Conservation (phyloP, 2,797 vertebrate species). For the Ctenopoma kingsleyae region DNA sequence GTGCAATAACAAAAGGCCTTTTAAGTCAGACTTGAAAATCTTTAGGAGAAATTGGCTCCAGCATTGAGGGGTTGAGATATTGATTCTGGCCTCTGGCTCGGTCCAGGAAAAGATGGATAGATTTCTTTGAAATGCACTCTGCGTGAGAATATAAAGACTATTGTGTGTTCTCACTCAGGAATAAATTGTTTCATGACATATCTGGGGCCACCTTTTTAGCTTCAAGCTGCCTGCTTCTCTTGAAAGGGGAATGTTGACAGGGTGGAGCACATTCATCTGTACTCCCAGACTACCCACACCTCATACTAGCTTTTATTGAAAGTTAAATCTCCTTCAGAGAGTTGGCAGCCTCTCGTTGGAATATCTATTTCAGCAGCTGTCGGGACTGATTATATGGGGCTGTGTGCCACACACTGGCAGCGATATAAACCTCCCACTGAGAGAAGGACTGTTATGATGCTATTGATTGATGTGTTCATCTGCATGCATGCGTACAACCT, state of each 20-base stretch:
- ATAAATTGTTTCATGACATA: constrained; percentile 83
- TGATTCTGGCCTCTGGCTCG: constrained; percentile 85
- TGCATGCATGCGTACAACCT: constrained; percentile 62
- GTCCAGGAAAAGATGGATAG: constrained; percentile 86
- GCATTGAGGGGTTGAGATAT: constrained; percentile 84
- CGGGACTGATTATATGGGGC: constrained; percentile 75
- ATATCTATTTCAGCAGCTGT: constrained; percentile 82
- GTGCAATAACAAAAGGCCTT: constrained; percentile 87
- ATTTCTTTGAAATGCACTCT: constrained; percentile 86
- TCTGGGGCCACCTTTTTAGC: constrained; percentile 78
- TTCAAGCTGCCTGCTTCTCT: constrained; percentile 65
- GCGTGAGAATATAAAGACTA: constrained; percentile 83
- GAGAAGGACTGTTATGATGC: constrained; percentile 71
- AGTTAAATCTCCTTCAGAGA: constrained; percentile 78
- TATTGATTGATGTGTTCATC: constrained; percentile 76
- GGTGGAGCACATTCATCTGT: constrained; percentile 75
- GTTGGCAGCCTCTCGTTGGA: constrained; percentile 70
- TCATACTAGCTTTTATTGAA: constrained; percentile 77
- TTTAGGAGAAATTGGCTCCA: constrained; percentile 88
- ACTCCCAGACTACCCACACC: constrained; percentile 65
- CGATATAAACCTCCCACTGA: constrained; percentile 69
- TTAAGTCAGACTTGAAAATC: constrained; percentile 88
- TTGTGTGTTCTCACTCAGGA: constrained; percentile 82
- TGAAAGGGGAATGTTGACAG: constrained; percentile 75
- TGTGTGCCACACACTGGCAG: constrained; percentile 72